Evolutionary conservation across 2,113 vertebrate species (phyloP), one percentile per base, ranked within the genome.

Genomic region (Myotis lucifugus): DNA sequence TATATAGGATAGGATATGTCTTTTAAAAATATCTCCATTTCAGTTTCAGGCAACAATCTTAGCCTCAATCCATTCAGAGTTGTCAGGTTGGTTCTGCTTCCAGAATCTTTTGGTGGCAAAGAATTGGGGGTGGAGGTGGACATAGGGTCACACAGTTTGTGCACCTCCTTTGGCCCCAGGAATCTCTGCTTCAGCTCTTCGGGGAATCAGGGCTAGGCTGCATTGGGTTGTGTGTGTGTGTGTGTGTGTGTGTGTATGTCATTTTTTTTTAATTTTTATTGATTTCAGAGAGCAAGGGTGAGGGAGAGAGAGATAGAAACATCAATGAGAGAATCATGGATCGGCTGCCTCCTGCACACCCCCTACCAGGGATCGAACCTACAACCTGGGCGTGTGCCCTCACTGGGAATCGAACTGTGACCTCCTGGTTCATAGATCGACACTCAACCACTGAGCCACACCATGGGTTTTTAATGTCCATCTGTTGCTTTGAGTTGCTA

Each of bases 401-500:
- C 23, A 59, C 46, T 46, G 10, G 46, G 46, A 46, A 46, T 46
- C 10, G 46, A 11, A 46, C 56, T 23, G 8, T 10, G 56, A 61
- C 56, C 56, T 61, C 23, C 56, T 27, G 23, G 56, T 27, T 61
- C 56, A 61, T 61, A 61, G 56, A 27, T 11, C 10, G 23, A 27
- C 23, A 11, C 56, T 4, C 56, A 61, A 25, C 56, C 56, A 61
- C 56, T 61, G 56, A 61, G 56, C 56, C 23, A 27, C 56, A 11
- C 56, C 25, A 37, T n/a, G 78, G 67, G 59, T 72, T 90, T 90
- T 95, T 72, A 79, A 70, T 23, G 59, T 66, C 92, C 46, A 77
- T 66, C 21, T 54, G 54, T 78, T 78, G 59, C 42, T 90, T 95
- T 95, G n/a, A n/a, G n/a, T 73, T 93, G 85, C 88, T 90, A 0